phyloP scores from a whole-genome alignment of 2,113 vertebrate species.

The Lamprologus callipterus region DNA sequence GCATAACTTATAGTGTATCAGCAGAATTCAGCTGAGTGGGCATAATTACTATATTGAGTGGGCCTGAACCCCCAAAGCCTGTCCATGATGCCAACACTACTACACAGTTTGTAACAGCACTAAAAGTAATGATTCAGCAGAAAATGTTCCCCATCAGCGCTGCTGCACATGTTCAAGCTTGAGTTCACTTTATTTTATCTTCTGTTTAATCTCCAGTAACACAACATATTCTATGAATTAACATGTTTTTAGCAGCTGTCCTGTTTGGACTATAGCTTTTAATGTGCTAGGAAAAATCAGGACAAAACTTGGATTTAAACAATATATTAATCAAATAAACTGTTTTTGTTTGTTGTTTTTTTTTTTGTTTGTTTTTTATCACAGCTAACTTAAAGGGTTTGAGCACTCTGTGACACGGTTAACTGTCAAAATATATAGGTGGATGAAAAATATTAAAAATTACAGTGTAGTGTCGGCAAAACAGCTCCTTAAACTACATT shows the following conservation, averaged over 20 bases:
- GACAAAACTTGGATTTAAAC: background rate
- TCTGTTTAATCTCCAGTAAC: background rate
- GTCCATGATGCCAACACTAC: background rate
- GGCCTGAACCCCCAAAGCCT: background rate
- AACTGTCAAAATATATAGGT: background rate
- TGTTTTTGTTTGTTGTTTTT: accelerated
- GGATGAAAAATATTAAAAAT: background rate
- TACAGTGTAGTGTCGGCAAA: background rate
- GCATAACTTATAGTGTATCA: background rate
- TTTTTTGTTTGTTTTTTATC: background rate
- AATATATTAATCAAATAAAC: background rate
- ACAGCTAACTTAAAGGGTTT: background rate
- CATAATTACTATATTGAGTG: background rate
- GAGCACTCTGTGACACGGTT: background rate
- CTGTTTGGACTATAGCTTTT: background rate
- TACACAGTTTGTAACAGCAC: background rate
- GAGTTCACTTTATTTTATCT: background rate
- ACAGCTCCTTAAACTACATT: background rate
- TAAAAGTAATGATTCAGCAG: background rate
- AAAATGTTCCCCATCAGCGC: background rate
- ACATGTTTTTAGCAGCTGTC: background rate
- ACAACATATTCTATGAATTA: background rate
- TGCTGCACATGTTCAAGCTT: background rate
- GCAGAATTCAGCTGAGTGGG: background rate
- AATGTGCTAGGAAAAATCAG: background rate